Percentiles rank a stretch among this genome's conserved stretches.
Conservation (phyloP, 2,797 vertebrate species). For the Balearica regulorum region DNA sequence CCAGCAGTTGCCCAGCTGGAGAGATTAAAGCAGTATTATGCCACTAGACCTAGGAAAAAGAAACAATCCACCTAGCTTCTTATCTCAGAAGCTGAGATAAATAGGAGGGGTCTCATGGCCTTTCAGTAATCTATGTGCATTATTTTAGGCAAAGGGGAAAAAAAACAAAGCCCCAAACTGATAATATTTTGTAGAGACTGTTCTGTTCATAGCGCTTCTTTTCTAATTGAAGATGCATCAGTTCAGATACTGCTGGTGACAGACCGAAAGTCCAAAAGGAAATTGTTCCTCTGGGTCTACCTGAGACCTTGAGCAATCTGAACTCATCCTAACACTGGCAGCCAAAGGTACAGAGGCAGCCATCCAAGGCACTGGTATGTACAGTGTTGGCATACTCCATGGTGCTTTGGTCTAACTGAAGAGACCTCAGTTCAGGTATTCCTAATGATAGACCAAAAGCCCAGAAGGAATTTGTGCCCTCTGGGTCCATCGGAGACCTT, state of each 20-base stretch:
- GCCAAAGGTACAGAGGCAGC: background rate
- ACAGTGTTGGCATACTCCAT: no score
- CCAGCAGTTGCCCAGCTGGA: background rate
- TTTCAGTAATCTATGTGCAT: background rate
- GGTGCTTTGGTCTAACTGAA: background rate
- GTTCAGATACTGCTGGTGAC: background rate
- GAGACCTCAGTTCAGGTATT: background rate
- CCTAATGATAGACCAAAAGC: background rate
- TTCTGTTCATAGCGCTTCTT: background rate
- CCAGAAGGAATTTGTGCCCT: background rate
- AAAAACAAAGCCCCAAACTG: background rate
- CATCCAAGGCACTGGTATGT: background rate
- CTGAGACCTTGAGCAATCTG: background rate
- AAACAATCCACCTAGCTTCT: background rate
- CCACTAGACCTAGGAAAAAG: background rate
- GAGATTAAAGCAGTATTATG: background rate
- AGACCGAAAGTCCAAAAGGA: background rate
- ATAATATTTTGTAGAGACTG: background rate
- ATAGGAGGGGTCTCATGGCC: background rate
- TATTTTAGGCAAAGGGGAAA: background rate
- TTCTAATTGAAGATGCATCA: background rate
- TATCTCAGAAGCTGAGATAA: background rate
- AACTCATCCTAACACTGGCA: background rate
- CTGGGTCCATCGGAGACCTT: background rate
- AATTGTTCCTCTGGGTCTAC: background rate